These are phyloP conservation scores for Buphagus erythrorhynchus DNA, from an alignment of 2,797 vertebrate genomes.

Conservation along the genomic window DNA sequence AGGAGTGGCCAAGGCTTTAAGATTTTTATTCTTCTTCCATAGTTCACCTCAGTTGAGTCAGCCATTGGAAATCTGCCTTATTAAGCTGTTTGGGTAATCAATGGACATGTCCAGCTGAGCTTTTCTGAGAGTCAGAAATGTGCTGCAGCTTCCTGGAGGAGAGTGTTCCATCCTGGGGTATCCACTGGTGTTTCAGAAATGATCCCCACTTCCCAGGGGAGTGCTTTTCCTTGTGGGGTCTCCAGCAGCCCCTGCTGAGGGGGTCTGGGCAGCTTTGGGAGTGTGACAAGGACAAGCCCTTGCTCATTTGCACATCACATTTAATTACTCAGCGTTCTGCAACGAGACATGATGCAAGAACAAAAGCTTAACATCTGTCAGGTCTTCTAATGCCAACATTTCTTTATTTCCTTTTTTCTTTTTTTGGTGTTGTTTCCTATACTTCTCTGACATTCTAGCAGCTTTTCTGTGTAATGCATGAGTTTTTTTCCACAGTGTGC, in stretches of 20 bases:
- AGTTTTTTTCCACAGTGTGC: neutral
- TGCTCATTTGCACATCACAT: neutral
- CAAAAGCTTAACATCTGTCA: neutral
- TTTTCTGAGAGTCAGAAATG: neutral
- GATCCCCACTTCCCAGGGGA: rapidly evolving
- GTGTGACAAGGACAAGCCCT: neutral
- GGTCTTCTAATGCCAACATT: neutral
- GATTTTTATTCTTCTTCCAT: neutral
- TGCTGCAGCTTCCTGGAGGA: neutral
- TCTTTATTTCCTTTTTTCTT: neutral
- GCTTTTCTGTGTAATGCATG: neutral
- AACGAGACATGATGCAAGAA: neutral
- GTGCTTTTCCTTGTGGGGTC: neutral
- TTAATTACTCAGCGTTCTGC: neutral
- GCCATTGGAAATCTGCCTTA: neutral
- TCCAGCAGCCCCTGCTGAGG: neutral
- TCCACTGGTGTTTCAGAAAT: rapidly evolving
- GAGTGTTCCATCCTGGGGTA: no score
- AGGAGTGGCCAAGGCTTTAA: neutral
- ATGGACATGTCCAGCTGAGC: neutral
- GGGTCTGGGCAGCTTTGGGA: neutral
- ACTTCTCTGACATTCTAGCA: neutral
- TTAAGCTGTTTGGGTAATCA: neutral
- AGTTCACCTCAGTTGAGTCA: neutral
- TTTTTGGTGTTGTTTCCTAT: neutral